Percentiles rank a stretch among this genome's conserved stretches.
phyloP scores from a whole-genome alignment of 2,113 vertebrate genomes.

The Grammomys dolichurus region DNA sequence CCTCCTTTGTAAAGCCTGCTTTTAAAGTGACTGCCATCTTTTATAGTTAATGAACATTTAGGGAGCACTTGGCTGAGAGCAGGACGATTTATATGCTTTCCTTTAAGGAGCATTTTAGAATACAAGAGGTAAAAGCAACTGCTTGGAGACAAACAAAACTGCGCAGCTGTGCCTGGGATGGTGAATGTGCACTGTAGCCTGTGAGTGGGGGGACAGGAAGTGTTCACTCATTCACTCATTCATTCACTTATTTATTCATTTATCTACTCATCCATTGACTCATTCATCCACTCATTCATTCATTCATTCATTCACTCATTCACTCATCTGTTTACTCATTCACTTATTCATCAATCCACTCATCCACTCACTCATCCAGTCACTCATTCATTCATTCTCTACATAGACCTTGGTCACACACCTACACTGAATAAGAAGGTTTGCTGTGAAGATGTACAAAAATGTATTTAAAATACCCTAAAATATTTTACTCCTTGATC shows the following conservation, averaged over 20 bases:
- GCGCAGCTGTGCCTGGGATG: background rate
- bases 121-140: constrained; percentile 39
- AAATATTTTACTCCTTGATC: background rate
- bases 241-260: background rate
- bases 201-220: background rate
- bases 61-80: constrained; percentile 53
- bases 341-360: no score
- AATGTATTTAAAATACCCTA: background rate
- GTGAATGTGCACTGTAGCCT: background rate
- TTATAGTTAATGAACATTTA: constrained; percentile 63
- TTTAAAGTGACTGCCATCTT: constrained; percentile 53
- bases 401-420: background rate
- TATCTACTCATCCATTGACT: accelerated
- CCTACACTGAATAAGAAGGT: background rate
- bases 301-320: background rate
- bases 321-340: background rate
- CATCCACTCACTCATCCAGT: background rate
- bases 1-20: constrained; percentile 41
- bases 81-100: background rate
- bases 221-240: background rate
- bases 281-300: background rate
- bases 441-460: background rate
- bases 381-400: background rate
- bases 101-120: constrained; percentile 52
- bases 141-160: background rate